phyloP scores from a whole-genome alignment of 1,140 invertebrate genomes.

The Dendrolimus kikuchii region DNA sequence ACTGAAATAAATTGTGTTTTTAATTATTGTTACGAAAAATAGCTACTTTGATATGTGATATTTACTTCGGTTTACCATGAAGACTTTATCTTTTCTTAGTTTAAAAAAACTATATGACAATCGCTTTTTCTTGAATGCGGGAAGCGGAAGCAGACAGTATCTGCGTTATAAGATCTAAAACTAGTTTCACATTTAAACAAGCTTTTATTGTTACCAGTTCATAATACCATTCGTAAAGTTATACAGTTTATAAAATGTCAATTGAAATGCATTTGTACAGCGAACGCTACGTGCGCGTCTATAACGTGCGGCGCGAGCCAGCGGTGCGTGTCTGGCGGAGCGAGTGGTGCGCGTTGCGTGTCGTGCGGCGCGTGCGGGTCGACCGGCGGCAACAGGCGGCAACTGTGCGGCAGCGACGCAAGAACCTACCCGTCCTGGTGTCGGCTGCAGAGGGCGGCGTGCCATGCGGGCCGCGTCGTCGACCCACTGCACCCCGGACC shows the following conservation, averaged over 20 bases:
- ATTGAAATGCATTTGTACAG: constrained; percentile 65
- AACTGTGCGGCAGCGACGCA: constrained; percentile 87
- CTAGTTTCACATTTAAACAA: no score
- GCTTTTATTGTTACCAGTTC: no score
- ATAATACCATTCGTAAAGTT: no score
- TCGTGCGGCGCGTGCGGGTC: constrained; percentile 84
- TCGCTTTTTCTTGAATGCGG: no score
- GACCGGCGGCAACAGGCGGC: constrained; percentile 60
- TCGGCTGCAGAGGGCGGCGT: constrained; percentile 88
- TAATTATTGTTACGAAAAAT: no score
- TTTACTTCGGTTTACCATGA: background rate
- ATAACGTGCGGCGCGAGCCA: constrained; percentile 83
- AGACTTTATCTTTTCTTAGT: background rate
- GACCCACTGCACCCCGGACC: constrained; percentile 83
- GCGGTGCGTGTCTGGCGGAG: constrained; percentile 82
- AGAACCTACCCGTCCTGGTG: constrained; percentile 91
- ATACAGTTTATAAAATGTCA: no score
- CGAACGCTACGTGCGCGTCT: constrained; percentile 80
- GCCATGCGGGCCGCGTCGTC: constrained; percentile 84
- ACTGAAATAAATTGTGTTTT: no score
- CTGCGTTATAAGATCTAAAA: no score
- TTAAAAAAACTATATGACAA: background rate
- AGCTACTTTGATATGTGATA: no score
- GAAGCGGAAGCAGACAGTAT: no score
- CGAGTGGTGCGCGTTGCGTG: constrained; percentile 83